phyloP scores from a whole-genome alignment of 2,797 vertebrate genomes.

The Sebastes hubbsi region DNA sequence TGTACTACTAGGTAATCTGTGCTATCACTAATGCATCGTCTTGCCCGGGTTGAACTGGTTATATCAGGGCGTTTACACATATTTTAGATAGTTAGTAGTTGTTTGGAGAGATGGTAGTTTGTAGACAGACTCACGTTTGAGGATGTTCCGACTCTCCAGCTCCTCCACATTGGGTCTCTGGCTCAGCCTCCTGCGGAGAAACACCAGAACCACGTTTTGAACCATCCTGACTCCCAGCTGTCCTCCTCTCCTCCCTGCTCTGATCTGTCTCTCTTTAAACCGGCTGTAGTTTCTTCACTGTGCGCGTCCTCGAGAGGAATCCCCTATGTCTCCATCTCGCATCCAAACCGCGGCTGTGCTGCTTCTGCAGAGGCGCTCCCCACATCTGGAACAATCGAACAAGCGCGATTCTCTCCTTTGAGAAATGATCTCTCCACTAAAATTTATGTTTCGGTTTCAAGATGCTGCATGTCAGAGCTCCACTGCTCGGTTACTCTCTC shows the following conservation, averaged over 20 bases:
- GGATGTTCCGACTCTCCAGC: constrained; percentile 96
- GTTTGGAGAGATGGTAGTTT: not conserved
- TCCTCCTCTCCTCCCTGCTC: too few relatives aligned
- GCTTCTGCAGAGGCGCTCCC: constrained; percentile 75
- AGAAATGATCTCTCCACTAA: not conserved
- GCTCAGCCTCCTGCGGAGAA: constrained; percentile 98
- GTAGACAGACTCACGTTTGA: constrained; percentile 92
- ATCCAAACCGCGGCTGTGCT: constrained; percentile 79
- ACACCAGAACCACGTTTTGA: constrained; percentile 94
- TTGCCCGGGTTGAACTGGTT: not conserved
- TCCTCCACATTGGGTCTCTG: constrained; percentile 98
- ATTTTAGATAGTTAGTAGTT: not conserved
- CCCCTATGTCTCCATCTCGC: constrained; percentile 81
- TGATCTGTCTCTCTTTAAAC: constrained; percentile 30
- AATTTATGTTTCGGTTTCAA: constrained; percentile 5
- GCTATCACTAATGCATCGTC: constrained; percentile 12
- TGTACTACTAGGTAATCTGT: not conserved
- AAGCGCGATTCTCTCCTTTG: constrained; percentile 17
- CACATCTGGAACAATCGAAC: constrained; percentile 77
- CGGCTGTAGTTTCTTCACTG: constrained; percentile 64
- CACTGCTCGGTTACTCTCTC: constrained; percentile 3
- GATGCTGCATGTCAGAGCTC: constrained; percentile 28
- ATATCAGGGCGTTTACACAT: not conserved
- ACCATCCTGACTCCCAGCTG: constrained; percentile 81
- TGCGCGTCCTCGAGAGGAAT: constrained; percentile 70